These are phyloP conservation scores for Hyposmocoma kahamanoa DNA, from an alignment of 1,140 invertebrate genomes.

Conservation along the genomic window DNA sequence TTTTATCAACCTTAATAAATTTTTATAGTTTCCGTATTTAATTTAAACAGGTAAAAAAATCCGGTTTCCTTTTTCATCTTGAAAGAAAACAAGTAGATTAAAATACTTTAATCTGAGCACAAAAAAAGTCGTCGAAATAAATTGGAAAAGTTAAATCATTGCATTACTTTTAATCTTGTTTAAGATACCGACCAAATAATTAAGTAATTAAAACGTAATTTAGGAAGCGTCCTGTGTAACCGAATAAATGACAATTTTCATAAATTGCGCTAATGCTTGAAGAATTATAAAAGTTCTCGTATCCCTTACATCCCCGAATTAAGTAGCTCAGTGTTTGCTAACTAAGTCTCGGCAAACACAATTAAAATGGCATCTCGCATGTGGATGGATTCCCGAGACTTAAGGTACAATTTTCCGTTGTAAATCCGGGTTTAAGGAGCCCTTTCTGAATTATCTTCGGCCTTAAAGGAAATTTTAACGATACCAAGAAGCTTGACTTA, in stretches of 20 bases:
- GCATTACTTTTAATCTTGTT: too few relatives aligned
- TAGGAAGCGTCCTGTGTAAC: neutral
- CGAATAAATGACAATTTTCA: neutral
- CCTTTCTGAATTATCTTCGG: constrained; percentile 36
- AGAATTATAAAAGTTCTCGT: constrained; percentile 27
- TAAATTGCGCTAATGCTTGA: constrained; percentile 1
- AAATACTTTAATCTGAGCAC: too few relatives aligned
- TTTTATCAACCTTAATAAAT: too few relatives aligned
- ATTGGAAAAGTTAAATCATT: too few relatives aligned
- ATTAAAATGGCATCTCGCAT: constrained; percentile 52
- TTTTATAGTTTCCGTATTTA: too few relatives aligned
- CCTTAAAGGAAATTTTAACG: constrained; percentile 39
- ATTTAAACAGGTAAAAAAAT: too few relatives aligned
- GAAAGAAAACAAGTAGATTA: too few relatives aligned
- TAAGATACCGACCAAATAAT: too few relatives aligned
- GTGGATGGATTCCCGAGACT: constrained; percentile 40
- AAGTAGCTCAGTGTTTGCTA: constrained; percentile 40
- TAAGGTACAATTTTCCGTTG: constrained; percentile 46
- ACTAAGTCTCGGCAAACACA: constrained; percentile 51
- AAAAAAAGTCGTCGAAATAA: too few relatives aligned
- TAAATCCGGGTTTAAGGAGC: constrained; percentile 37
- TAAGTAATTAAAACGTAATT: neutral
- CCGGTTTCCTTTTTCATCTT: too few relatives aligned
- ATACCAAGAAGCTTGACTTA: constrained; percentile 19
- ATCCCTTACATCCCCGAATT: constrained; percentile 29